A percentile compares a stretch with the other conserved stretches of the same genome.
phyloP scores from a whole-genome alignment of 2,888 invertebrate genomes.

The Cactoblastis cactorum region DNA sequence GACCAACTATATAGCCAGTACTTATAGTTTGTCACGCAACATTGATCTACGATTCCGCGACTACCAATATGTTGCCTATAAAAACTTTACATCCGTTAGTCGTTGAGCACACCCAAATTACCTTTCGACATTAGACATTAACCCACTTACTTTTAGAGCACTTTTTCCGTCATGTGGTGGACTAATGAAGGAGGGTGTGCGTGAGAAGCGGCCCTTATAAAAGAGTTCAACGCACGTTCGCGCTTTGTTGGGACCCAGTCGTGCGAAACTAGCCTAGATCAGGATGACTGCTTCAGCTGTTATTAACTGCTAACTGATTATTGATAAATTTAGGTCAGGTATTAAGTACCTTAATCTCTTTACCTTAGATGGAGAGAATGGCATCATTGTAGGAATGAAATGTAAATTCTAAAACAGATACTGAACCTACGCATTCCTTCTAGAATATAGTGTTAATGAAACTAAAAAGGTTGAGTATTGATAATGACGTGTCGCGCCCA shows the following conservation, averaged over 20 bases:
- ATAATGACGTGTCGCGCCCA: slow-evolving; percentile 73
- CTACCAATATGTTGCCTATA: slow-evolving; percentile 37
- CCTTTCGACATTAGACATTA: slow-evolving; percentile 42
- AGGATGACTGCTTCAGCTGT: slow-evolving; percentile 32
- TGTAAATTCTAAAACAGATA: not conserved
- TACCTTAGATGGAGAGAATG: slow-evolving; percentile 4
- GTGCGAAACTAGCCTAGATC: slow-evolving; percentile 52
- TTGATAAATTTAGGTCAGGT: slow-evolving; percentile 14
- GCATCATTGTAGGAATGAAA: not conserved
- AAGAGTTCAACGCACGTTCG: slow-evolving; percentile 76
- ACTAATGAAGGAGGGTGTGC: slow-evolving; percentile 41
- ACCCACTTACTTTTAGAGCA: slow-evolving; percentile 39
- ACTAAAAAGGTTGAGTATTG: slow-evolving; percentile 45
- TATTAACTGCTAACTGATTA: not conserved
- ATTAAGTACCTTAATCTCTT: not conserved
- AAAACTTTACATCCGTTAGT: slow-evolving; percentile 56
- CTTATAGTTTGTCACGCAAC: slow-evolving; percentile 58
- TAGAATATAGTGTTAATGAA: slow-evolving; percentile 6
- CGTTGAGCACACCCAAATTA: slow-evolving; percentile 29
- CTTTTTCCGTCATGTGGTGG: slow-evolving; percentile 36
- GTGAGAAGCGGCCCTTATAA: slow-evolving; percentile 68
- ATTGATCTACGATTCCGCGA: slow-evolving; percentile 36
- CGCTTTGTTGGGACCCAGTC: slow-evolving; percentile 58
- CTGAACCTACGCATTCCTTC: slow-evolving; percentile 5
- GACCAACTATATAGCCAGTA: slow-evolving; percentile 25